phyloP scores from a whole-genome alignment of 2,797 vertebrate species.

The Betta splendens region DNA sequence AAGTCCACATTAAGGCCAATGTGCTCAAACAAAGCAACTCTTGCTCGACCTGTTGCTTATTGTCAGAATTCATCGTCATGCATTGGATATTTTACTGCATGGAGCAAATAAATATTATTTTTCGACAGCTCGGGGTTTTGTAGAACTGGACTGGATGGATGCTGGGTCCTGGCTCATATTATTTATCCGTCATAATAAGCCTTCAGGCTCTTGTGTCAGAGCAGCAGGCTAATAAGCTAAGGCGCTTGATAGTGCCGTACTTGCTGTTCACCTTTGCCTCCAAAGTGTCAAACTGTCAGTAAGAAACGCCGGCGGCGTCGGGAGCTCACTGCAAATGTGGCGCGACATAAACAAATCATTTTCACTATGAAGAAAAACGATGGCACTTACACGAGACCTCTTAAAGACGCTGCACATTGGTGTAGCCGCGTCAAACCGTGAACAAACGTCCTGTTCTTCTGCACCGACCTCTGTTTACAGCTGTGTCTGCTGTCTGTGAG shows the following conservation, averaged over 20 bases:
- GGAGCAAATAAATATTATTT: constrained; percentile 23
- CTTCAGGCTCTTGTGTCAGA: constrained; percentile 58
- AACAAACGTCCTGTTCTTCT: constrained; percentile 54
- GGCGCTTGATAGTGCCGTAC: constrained; percentile 69
- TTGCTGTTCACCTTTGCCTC: constrained; percentile 66
- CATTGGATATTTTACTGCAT: constrained; percentile 6
- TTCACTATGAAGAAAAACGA: constrained; percentile 34
- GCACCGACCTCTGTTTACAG: constrained; percentile 46
- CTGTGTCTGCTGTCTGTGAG: constrained; percentile 74
- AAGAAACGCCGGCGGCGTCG: constrained; percentile 42
- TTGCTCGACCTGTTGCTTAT: too few species aligned
- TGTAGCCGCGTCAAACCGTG: constrained; percentile 49
- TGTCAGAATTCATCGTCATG: too few species aligned
- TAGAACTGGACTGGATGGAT: constrained; percentile 39
- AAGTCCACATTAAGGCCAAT: too few species aligned
- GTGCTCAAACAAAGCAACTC: not conserved
- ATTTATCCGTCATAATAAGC: constrained; percentile 57
- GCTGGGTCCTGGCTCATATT: constrained; percentile 50
- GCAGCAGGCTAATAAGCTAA: constrained; percentile 68
- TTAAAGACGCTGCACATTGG: constrained; percentile 31
- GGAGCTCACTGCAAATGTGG: constrained; percentile 43
- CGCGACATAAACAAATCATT: constrained; percentile 55
- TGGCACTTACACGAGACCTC: constrained; percentile 11
- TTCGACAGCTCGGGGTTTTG: constrained; percentile 33
- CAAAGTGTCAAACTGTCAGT: constrained; percentile 69